phyloP scores from a whole-genome alignment of 23 tunicate genomes.

The Halocynthia aurantium region DNA sequence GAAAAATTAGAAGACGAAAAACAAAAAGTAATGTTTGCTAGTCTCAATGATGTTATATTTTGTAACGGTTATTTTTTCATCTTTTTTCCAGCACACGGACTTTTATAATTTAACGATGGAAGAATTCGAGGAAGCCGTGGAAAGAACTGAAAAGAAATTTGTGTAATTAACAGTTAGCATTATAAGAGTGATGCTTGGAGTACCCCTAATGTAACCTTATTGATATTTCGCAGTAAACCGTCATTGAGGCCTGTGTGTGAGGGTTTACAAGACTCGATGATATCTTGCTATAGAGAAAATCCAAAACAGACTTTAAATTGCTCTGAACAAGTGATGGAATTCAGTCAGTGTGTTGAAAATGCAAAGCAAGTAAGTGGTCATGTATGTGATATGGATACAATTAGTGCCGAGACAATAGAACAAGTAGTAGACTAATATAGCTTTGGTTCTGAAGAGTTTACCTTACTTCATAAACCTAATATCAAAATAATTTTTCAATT shows the following conservation, averaged over 20 bases:
- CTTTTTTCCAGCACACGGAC: conserved; percentile 7
- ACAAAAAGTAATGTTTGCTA: conserved; percentile 4
- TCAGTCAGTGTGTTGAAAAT: conserved; percentile 31
- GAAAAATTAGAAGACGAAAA: conserved; percentile 39
- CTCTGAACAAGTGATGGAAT: conserved; percentile 19
- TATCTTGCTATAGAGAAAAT: conserved; percentile 25
- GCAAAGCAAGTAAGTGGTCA: conserved; percentile 5
- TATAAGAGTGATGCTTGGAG: too few species aligned
- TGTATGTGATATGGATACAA: too few species aligned
- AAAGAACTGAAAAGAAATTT: conserved; percentile 34
- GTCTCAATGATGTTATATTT: too few species aligned
- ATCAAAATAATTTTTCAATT: too few species aligned
- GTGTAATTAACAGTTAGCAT: too few species aligned
- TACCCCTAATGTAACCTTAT: too few species aligned
- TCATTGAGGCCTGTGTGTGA: conserved; percentile 39
- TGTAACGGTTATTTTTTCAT: too few species aligned
- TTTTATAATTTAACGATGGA: conserved; percentile 39
- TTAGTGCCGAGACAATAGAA: too few species aligned
- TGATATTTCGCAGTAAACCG: conserved; percentile 11
- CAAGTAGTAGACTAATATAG: too few species aligned
- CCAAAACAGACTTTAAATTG: conserved; percentile 24
- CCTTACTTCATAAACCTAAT: too few species aligned
- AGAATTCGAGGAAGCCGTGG: conserved; percentile 37
- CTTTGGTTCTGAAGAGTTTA: too few species aligned
- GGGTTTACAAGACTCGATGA: conserved; percentile 16